These are phyloP conservation scores for Ennomos erosarius DNA, from an alignment of 2,888 invertebrate genomes.

Conservation along the genomic window DNA sequence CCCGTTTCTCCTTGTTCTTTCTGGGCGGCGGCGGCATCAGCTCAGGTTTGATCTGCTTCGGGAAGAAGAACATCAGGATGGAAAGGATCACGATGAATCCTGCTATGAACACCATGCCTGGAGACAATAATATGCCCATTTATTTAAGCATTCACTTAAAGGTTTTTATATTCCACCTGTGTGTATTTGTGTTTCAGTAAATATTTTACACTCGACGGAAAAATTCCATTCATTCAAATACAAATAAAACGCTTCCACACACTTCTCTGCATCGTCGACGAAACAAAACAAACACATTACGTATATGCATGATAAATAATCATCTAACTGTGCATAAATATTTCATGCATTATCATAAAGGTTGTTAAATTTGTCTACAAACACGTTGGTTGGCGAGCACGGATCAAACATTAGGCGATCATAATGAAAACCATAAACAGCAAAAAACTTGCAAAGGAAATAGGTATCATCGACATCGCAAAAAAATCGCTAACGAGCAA, in stretches of 20 bases:
- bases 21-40: constrained; percentile 66
- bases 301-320: constrained; percentile 24
- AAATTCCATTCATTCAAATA: too few species aligned
- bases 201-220: too few species aligned
- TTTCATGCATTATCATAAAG: constrained; percentile 42
- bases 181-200: too few species aligned
- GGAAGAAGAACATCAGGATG: constrained; percentile 96
- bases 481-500: constrained; percentile 57
- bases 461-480: constrained; percentile 44
- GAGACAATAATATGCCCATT: constrained; percentile 26
- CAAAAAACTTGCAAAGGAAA: constrained; percentile 46
- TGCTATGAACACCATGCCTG: constrained; percentile 94
- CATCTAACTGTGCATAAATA: constrained; percentile 40
- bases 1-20: constrained; percentile 66
- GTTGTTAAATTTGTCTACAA: constrained; percentile 50
- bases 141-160: too few species aligned
- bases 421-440: constrained; percentile 48
- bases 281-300: constrained; percentile 17
- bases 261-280: neutral
- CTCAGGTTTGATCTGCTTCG: constrained; percentile 88
- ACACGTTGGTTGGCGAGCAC: constrained; percentile 45
- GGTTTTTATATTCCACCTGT: too few species aligned
- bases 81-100: constrained; percentile 93
- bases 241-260: neutral
- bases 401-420: constrained; percentile 33